phyloP scores from a whole-genome alignment of 2,888 invertebrate species.

The Hedya salicella region DNA sequence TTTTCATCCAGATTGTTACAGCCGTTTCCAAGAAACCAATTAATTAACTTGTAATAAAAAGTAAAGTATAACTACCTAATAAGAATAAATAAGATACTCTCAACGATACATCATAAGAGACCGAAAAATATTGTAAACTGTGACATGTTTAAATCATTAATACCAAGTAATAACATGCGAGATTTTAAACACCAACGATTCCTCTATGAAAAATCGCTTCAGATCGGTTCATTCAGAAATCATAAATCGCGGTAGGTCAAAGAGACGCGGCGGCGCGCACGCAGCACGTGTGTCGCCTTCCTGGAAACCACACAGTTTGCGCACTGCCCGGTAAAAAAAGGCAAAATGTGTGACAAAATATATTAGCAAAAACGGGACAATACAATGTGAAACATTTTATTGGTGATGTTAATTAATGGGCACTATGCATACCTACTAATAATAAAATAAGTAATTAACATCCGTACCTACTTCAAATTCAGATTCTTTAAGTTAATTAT shows the following conservation, averaged over 20 bases:
- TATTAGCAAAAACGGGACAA: neutral
- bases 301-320: slow-evolving; percentile 58
- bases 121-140: neutral
- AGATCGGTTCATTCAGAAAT: slow-evolving; percentile 70
- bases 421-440: no score
- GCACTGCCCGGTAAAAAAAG: slow-evolving; percentile 33
- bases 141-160: neutral
- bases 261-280: slow-evolving; percentile 60
- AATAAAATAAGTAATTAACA: no score
- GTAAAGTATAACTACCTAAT: no score
- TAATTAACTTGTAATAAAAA: no score
- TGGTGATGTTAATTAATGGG: no score
- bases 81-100: no score
- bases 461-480: no score
- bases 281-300: slow-evolving; percentile 64
- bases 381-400: neutral
- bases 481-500: no score
- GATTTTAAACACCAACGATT: slow-evolving; percentile 7
- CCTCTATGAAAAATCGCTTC: slow-evolving; percentile 14
- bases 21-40: no score
- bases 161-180: neutral
- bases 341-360: slow-evolving; percentile 8
- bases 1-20: no score
- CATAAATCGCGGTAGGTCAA: slow-evolving; percentile 69
- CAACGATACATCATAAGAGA: no score